Evolutionary conservation across 2,888 invertebrate species (phyloP).

Genomic region (Leptinotarsa tumamoca): DNA sequence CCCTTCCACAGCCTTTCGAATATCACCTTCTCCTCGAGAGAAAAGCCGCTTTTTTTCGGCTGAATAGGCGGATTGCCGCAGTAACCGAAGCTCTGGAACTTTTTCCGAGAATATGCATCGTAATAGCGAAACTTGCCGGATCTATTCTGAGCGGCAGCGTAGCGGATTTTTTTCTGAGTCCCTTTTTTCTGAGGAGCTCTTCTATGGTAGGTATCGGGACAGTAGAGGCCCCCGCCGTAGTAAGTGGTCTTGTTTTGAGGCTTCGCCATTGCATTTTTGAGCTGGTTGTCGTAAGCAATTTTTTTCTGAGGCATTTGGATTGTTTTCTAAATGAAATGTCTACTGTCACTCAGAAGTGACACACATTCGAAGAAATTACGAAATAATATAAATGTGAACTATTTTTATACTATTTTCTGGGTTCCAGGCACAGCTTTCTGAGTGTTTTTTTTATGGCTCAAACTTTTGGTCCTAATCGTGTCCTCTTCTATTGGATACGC

Average conservation of each 20-base stretch:
- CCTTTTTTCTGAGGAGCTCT: conserved; percentile 11
- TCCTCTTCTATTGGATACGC: no score
- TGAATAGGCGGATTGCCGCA: conserved; percentile 1
- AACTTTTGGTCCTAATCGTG: no score
- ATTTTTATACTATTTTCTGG: no score
- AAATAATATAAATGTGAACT: no score
- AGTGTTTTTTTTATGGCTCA: no score
- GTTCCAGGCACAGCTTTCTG: no score
- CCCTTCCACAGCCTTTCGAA: conserved; percentile 82
- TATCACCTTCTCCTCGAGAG: conserved; percentile 73
- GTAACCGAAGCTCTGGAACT: conserved; percentile 16
- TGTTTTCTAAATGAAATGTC: background rate
- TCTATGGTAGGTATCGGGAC: conserved; percentile 14
- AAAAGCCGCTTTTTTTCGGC: conserved; percentile 60
- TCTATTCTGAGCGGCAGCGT: conserved; percentile 30
- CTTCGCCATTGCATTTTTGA: conserved; percentile 1
- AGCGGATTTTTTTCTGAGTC: conserved; percentile 40
- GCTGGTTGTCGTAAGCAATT: conserved; percentile 15
- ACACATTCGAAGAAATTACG: no score
- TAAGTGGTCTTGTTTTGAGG: conserved; percentile 4
- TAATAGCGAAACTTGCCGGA: conserved; percentile 30
- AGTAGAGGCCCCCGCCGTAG: conserved; percentile 12
- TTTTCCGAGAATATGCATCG: conserved; percentile 32
- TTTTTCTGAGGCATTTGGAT: conserved; percentile 37
- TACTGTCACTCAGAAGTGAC: no score